A percentile compares a stretch with the other conserved stretches of the same genome.
phyloP scores from a whole-genome alignment of 2,113 vertebrate genomes.

The Scartelaos histophorus region DNA sequence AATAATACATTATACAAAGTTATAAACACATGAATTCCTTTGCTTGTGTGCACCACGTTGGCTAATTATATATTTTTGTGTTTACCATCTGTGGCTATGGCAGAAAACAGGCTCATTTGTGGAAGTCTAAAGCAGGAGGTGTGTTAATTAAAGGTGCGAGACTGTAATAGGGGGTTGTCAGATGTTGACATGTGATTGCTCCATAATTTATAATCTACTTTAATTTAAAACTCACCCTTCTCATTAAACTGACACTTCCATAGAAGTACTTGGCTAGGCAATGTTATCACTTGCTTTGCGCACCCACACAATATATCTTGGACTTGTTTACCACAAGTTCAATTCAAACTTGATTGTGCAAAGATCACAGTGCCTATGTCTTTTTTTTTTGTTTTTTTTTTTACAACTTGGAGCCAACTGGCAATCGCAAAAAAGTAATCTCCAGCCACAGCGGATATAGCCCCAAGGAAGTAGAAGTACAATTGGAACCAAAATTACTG shows the following conservation, averaged over 20 bases:
- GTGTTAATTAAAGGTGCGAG: constrained; percentile 72
- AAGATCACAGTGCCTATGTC: constrained; percentile 7
- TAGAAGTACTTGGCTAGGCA: constrained; percentile 43
- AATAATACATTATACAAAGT: neutral
- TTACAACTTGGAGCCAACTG: constrained; percentile 17
- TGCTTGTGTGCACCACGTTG: neutral
- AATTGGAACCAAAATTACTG: constrained; percentile 31
- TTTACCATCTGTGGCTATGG: neutral
- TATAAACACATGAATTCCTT: neutral
- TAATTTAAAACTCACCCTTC: constrained; percentile 42
- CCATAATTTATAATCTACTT: constrained; percentile 46
- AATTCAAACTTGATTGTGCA: constrained; percentile 17
- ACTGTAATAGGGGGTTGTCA: constrained; percentile 46
- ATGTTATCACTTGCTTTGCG: constrained; percentile 19
- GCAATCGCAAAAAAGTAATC: constrained; percentile 23
- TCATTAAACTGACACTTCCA: constrained; percentile 59
- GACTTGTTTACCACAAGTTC: neutral
- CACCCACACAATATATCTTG: neutral
- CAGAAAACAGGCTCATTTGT: neutral
- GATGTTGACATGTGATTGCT: constrained; percentile 62
- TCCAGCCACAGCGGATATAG: constrained; percentile 22
- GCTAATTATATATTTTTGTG: neutral
- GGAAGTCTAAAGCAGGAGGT: constrained; percentile 12
- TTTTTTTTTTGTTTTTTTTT: neutral
- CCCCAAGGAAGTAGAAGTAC: constrained; percentile 20